Evolutionary conservation across 2,113 vertebrate species (phyloP), one percentile per base, ranked within the genome.

Genomic region (Syngnathoides biaculeatus): DNA sequence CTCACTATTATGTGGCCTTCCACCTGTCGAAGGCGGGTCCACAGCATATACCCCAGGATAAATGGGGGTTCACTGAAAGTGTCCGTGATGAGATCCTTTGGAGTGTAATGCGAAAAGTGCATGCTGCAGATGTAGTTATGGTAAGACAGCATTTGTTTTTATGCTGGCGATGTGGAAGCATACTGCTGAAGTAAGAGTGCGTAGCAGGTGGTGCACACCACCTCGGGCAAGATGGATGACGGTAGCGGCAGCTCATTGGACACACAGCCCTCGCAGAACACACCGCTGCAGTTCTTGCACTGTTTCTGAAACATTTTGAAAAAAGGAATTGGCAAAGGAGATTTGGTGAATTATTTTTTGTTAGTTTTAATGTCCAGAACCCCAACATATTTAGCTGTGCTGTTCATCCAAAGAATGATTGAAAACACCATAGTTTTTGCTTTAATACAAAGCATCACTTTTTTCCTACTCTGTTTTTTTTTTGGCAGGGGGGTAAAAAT

Each of bases 181-280:
- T 97, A 98, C 15, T 95, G 93, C 66, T 93, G 92, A 26, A 98
- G 92, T 27, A 98, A 78, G 59, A 8, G 84, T 5, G 87, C 5
- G 68, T 94, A 93, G 77, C 96, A 98, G 55, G 82, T 38, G 1
- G 87, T 83, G 67, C 96, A 98, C 30, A 97, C 95, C 0, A 72
- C 82, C 84, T 95, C 92, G 0, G 95, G 96, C 66, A 94, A 88
- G 64, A 97, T 96, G 67, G 94, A 98, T 11, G 96, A 97, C 0
- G 96, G 95, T 3, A 98, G 87, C 0, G 95, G 97, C 78, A 97
- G 88, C 87, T 95, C 91, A 0, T 95, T 90, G 3, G 78, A 82
- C 0, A 94, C 91, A 10, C 96, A 98, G 75, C 82, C 81, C 58
- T 91, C 83, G 12, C 95, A 98, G 92, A 96, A 95, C 38, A 86